Evolutionary conservation across 2,113 vertebrate species (phyloP).

Genomic region (Dissostichus mawsoni): DNA sequence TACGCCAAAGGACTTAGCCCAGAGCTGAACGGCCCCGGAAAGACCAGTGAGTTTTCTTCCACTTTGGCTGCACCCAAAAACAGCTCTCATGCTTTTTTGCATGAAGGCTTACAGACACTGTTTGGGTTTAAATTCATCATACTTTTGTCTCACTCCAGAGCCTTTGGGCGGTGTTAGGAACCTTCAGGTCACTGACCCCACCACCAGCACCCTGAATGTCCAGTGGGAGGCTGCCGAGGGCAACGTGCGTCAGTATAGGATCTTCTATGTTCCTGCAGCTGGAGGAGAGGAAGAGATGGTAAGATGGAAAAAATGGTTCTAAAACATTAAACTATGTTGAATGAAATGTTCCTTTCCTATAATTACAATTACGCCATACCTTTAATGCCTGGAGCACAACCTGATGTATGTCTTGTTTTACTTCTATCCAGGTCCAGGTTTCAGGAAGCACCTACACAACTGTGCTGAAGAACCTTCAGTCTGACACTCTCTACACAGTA

Average conservation of each 20-base stretch:
- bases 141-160: conserved; percentile 81
- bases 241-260: conserved; percentile 91
- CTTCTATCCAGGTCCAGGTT: conserved; percentile 86
- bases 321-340: not conserved
- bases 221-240: conserved; percentile 97
- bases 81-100: too few relatives aligned
- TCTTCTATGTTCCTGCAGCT: conserved; percentile 89
- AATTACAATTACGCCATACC: not conserved
- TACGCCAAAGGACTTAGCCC: conserved; percentile 88
- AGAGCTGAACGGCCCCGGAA: conserved; percentile 91
- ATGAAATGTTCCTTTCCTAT: not conserved
- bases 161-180: conserved; percentile 93
- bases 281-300: conserved; percentile 92
- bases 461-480: conserved; percentile 89
- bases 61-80: not conserved
- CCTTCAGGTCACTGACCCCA: conserved; percentile 93
- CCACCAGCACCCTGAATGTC: conserved; percentile 92
- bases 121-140: not conserved
- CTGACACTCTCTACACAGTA: conserved; percentile 90
- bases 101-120: not conserved
- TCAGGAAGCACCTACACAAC: conserved; percentile 91
- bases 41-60: conserved; percentile 88
- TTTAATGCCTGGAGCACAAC: not conserved
- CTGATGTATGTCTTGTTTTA: not conserved
- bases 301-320: conserved; percentile 26